These are phyloP conservation scores for Paguma larvata DNA, from an alignment of 2,797 vertebrate genomes.

Conservation along the genomic window DNA sequence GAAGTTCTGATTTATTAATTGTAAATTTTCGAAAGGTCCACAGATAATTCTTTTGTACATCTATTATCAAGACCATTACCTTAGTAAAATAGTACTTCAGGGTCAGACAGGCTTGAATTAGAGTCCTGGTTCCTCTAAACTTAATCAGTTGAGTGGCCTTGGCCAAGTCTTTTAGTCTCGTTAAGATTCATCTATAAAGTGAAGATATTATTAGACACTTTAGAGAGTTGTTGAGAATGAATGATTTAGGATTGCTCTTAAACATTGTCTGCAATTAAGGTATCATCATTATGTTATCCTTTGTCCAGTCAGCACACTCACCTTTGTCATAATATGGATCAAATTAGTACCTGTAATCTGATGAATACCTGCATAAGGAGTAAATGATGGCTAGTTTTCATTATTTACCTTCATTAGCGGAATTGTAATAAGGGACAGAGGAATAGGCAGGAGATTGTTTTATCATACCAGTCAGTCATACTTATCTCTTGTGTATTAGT, in stretches of 20 bases:
- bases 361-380: not conserved
- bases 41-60: not conserved
- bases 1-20: slow-evolving; percentile 17
- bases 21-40: slow-evolving; percentile 35
- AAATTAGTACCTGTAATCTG: not conserved
- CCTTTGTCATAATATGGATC: not conserved
- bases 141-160: not conserved
- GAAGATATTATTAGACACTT: not conserved
- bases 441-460: slow-evolving; percentile 8
- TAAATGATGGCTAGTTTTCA: slow-evolving; percentile 47
- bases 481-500: not conserved
- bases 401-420: slow-evolving; percentile 40
- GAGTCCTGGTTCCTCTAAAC: slow-evolving; percentile 52
- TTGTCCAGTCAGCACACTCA: slow-evolving; percentile 45
- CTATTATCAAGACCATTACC: not conserved
- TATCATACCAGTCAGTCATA: not conserved
- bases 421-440: not conserved
- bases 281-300: slow-evolving; percentile 9
- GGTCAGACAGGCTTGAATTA: slow-evolving; percentile 9
- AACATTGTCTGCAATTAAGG: not conserved
- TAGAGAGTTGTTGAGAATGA: slow-evolving; percentile 52
- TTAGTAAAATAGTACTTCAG: not conserved
- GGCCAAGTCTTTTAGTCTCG: slow-evolving; percentile 35
- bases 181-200: slow-evolving; percentile 53
- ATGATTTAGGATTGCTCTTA: slow-evolving; percentile 45